Evolutionary conservation across 2,888 invertebrate species (phyloP), one percentile per base, ranked within the genome.

Genomic region (Pemphredon lugubris): DNA sequence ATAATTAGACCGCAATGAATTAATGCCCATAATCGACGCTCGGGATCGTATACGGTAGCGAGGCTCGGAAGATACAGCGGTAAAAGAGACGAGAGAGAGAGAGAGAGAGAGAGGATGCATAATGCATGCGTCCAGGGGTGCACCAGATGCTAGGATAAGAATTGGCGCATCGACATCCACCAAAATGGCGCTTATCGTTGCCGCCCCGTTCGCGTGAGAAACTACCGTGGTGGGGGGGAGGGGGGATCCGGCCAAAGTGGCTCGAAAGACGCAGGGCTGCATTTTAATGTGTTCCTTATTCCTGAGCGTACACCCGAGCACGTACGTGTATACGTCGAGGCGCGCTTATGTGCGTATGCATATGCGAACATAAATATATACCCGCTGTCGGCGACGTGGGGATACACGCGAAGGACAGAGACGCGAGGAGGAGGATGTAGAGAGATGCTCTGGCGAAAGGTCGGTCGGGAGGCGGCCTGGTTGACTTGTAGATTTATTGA

Each of bases 401-500:
- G 45, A 26, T 23, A 23, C 32, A 57, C 26, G 54, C 14, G 34
- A 11, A 23, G 14, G 23, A 21, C 23, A 37, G 45, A 45, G 34
- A 32, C 48, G 23, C n/a, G n/a, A n/a, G n/a, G 13, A n/a, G 18
- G 48, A 53, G 65, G 53, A 53, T 23, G 58, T 16, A 64, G 65
- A 59, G 51, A 54, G 59, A 51, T 40, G 59, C 30, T 50, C 59
- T 18, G 4, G 45, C 26, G 58, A 59, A 39, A 40, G 63, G 42
- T 48, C 53, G 53, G 42, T 21, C 26, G 32, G 37, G 44, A 53
- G 68, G 67, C 64, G 48, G 53, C 64, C 80, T 75, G 78, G 80
- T 84, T 84, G 83, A 84, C 86, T 85, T 82, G 84, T 81, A 86
- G 85, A 86, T 86, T 86, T 87, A 86, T 86, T 84, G 87, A 87